Conservation (phyloP, 2,888 invertebrate species). For the Amphimallon solstitiale region DNA sequence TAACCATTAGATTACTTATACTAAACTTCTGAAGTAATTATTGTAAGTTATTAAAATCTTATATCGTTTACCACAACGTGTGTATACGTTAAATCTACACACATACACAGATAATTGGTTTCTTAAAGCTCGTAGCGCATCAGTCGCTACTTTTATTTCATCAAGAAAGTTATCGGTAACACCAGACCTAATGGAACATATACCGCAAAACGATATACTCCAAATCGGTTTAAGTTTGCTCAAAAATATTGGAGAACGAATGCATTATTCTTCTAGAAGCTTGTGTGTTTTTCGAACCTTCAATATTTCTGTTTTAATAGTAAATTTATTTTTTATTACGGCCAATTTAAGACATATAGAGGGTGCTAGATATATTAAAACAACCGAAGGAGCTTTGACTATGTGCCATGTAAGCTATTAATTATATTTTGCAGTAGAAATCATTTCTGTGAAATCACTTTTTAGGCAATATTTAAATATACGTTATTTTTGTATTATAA, state of each 20-base stretch:
- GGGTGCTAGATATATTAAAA: conserved; percentile 28
- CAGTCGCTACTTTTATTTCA: background rate
- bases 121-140: background rate
- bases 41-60: too few relatives aligned
- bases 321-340: conserved; percentile 23
- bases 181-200: background rate
- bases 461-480: conserved; percentile 31
- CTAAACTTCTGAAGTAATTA: too few relatives aligned
- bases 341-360: conserved; percentile 17
- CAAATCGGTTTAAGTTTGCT: conserved; percentile 23
- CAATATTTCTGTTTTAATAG: background rate
- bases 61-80: too few relatives aligned
- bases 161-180: background rate
- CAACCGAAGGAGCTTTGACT: conserved; percentile 19
- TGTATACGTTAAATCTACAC: too few relatives aligned
- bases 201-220: conserved; percentile 30
- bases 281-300: conserved; percentile 14
- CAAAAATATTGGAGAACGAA: conserved; percentile 24
- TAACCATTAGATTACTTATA: too few relatives aligned
- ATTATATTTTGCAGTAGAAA: background rate
- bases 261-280: conserved; percentile 3
- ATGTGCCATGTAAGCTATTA: conserved; percentile 19
- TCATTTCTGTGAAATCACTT: background rate
- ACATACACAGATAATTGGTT: too few relatives aligned
- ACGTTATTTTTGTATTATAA: conserved; percentile 34